Conservation (phyloP, 2,113 vertebrate genomes). For the Empidonax traillii region DNA sequence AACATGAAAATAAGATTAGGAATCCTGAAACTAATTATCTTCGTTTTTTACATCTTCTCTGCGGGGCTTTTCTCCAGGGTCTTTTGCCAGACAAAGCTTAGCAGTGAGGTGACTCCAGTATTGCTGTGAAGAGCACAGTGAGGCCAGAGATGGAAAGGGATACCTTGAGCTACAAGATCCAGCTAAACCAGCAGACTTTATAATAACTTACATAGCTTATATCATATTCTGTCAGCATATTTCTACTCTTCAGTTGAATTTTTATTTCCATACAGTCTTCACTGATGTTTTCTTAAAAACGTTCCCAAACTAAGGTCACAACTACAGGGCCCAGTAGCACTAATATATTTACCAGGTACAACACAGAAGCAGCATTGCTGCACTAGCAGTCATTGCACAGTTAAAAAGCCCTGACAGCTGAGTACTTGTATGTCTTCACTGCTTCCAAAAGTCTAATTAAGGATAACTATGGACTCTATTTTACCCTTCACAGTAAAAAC, state of each 20-base stretch:
- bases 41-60: neutral
- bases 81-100: neutral
- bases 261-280: neutral
- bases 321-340: neutral
- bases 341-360: neutral
- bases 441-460: neutral
- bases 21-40: neutral
- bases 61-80: neutral
- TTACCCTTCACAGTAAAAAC: neutral
- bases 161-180: neutral
- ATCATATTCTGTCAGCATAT: neutral
- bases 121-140: neutral
- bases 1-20: neutral
- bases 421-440: neutral
- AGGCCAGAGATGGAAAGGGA: neutral
- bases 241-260: neutral
- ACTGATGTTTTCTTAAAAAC: neutral
- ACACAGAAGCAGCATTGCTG: neutral
- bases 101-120: neutral
- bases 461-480: neutral
- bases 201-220: neutral
- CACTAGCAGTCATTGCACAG: neutral
- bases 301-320: neutral
- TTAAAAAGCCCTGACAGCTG: neutral
- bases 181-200: neutral